Conservation (phyloP, 1,140 invertebrate species). For the Trichogramma pretiosum region DNA sequence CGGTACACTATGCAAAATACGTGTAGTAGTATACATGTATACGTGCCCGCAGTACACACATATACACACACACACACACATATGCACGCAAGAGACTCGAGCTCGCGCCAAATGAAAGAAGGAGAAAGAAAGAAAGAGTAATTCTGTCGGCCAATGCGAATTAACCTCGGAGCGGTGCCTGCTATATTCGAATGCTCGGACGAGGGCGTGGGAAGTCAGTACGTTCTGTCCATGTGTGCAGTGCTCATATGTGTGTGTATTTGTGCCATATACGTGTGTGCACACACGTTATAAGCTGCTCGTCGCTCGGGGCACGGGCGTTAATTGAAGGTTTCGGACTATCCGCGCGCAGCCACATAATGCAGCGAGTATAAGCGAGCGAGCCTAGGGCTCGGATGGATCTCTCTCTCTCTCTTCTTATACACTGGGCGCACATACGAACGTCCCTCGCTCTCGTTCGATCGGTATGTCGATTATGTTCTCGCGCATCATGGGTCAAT, state of each 20-base stretch:
- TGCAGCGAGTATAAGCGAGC: too few relatives aligned
- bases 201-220: constrained; percentile 10
- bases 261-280: too few relatives aligned
- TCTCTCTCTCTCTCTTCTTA: neutral
- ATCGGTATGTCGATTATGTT: constrained; percentile 5
- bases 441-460: neutral
- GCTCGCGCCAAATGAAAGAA: too few relatives aligned
- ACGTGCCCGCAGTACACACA: neutral
- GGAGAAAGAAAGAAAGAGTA: constrained; percentile 1
- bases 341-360: too few relatives aligned
- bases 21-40: neutral
- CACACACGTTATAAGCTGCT: too few relatives aligned
- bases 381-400: too few relatives aligned
- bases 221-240: too few relatives aligned
- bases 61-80: neutral
- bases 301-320: too few relatives aligned
- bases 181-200: too few relatives aligned
- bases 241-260: too few relatives aligned
- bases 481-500: neutral
- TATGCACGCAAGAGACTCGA: neutral
- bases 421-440: too few relatives aligned
- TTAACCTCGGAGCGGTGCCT: constrained; percentile 12
- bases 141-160: constrained; percentile 15
- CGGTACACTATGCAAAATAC: neutral
- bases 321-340: constrained; percentile 14